Base-by-base conservation (phyloP, 1,140 invertebrate genomes). In the Periplaneta americana region DNA sequence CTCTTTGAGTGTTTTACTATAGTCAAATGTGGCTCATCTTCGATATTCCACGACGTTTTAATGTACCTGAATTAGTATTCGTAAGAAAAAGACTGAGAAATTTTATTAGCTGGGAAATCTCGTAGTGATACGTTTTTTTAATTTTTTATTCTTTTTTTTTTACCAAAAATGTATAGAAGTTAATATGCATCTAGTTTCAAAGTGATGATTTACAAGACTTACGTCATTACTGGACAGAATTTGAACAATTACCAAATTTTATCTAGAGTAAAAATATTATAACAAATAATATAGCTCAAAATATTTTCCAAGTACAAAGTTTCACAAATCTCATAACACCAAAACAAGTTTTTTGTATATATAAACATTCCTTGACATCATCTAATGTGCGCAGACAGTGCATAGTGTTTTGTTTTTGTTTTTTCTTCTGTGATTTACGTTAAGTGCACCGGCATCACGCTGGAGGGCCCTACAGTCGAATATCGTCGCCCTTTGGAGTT, bases 401-500 rank as follows among this genome's bases (percentile, higher is more conserved):
- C 74, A 35, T 31, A 36, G 77, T 78, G 77, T 48, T 78, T 78
- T 78, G 34, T 81, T 81, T 35, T 34, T 66, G 34, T 57, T n/a
- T n/a, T n/a, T n/a, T n/a, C n/a, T n/a, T n/a, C n/a, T n/a, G n/a
- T n/a, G n/a, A n/a, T n/a, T n/a, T n/a, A n/a, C n/a, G n/a, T n/a
- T 66, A 66, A 66, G 48, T 66, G 48, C 48, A 66, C 80, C 33
- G 15, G 74, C 82, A 31, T 75, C 74, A 82, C 78, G 66, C 78
- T 82, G 82, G 82, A 82, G 82, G 78, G 34, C 79, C 39, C 82
- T 34, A 76, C 82, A 28, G 78, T 80, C 74, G 81, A 82, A 35
- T 82, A 82, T 78, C 76, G 81, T 48, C 81, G 81, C 39, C 32
- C 79, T 31, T 34, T 83, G 75, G 83, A 84, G 81, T 84, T 83